A percentile compares a stretch with the other conserved stretches of the same genome.
Evolutionary conservation across 1,140 invertebrate genomes (phyloP).

Genomic region (Temnothorax nylanderi): DNA sequence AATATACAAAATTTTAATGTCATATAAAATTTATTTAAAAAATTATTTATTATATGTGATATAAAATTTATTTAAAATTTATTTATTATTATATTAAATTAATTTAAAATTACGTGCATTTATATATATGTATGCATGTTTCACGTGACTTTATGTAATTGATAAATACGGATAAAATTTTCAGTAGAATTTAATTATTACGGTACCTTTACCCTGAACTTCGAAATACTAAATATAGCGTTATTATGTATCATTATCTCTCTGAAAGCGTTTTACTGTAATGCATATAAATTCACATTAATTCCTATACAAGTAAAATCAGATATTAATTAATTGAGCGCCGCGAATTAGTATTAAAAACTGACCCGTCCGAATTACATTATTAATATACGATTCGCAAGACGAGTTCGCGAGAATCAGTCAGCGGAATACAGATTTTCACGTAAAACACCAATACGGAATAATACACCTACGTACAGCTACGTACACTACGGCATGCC

Average conservation of each 20-base stretch:
- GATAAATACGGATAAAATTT: background rate
- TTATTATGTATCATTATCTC: slow-evolving; percentile 1
- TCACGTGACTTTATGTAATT: background rate
- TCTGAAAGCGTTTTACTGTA: background rate
- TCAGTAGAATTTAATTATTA: slow-evolving; percentile 37
- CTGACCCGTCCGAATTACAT: background rate
- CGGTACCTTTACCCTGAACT: slow-evolving; percentile 1
- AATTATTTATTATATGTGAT: too few relatives aligned
- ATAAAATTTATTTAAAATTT: background rate
- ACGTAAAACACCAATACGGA: slow-evolving; percentile 19
- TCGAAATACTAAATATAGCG: slow-evolving; percentile 14
- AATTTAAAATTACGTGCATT: background rate
- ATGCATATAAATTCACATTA: background rate
- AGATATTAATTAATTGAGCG: slow-evolving; percentile 32
- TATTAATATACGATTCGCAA: slow-evolving; percentile 9
- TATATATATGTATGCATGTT: background rate
- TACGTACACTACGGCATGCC: background rate
- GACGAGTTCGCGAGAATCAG: background rate
- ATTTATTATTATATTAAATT: background rate
- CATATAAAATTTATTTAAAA: background rate
- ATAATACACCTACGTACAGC: background rate
- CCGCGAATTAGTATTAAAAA: slow-evolving; percentile 2
- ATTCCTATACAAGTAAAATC: slow-evolving; percentile 26
- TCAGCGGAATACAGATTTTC: slow-evolving; percentile 23
- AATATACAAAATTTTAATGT: background rate